A percentile compares a stretch with the other conserved stretches of the same genome.
Conservation (phyloP, 2,888 invertebrate species). For the Hyalella azteca region DNA sequence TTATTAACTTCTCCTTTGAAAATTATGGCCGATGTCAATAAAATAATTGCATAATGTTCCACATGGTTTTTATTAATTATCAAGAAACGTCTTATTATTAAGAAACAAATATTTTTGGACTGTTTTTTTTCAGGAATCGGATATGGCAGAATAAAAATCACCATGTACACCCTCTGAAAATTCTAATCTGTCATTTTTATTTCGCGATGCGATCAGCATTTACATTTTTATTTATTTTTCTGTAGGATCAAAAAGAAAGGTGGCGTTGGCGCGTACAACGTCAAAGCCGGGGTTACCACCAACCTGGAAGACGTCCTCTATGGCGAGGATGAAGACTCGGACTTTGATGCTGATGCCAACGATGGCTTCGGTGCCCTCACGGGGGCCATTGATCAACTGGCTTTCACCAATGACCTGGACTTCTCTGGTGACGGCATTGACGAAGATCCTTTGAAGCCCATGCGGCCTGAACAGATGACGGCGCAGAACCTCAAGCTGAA, state of each 20-base stretch:
- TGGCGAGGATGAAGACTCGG: constrained; percentile 41
- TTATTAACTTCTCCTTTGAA: no score
- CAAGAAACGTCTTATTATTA: no score
- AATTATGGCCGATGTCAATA: no score
- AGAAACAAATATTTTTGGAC: no score
- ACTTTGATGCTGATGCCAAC: constrained; percentile 43
- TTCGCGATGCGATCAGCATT: no score
- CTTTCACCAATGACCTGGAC: constrained; percentile 78
- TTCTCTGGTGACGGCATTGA: constrained; percentile 59
- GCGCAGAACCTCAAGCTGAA: constrained; percentile 64
- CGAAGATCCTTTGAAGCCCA: constrained; percentile 68
- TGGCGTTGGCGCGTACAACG: constrained; percentile 42
- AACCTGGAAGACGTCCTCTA: constrained; percentile 45
- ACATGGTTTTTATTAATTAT: no score
- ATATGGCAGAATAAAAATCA: no score
- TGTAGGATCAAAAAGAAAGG: constrained; percentile 52
- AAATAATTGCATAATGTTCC: no score
- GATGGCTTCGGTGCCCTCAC: constrained; percentile 69
- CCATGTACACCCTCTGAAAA: no score
- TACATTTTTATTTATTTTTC: no score
- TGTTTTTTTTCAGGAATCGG: no score
- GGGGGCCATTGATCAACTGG: constrained; percentile 81
- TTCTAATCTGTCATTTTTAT: no score
- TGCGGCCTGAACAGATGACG: constrained; percentile 63
- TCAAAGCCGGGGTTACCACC: constrained; percentile 35